Base-by-base conservation (phyloP, 2,888 invertebrate species). In the Agriotes lineatus region DNA sequence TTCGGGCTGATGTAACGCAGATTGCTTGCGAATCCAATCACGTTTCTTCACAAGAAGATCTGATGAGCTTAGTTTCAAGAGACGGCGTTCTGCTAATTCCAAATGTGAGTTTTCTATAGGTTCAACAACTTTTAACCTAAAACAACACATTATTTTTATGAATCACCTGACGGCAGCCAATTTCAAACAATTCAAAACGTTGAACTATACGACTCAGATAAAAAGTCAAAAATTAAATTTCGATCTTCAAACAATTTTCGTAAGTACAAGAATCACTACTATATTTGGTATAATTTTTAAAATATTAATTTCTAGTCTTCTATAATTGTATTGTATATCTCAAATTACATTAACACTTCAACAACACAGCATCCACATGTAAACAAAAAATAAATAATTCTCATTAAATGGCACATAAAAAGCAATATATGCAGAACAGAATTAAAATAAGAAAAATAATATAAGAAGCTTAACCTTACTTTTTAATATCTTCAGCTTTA, bases 81-180 rank as follows among this genome's bases (percentile, higher is more conserved):
- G 93, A 83, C 93, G 93, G 71, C 95, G 89, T 84, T 97, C 96
- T 62, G 95, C 94, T 45, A 97, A 91, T 86, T 97, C 96, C 75
- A 96, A 87, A 74, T 94, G 94, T 82, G 94, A 94, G 42, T 95
- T 92, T 82, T 94, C 94, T 78, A 95, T 95, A 64, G 95, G 91
- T 80, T 95, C 96, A 71, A 97, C 85, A 72, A 94, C 87, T 82
- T 94, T 93, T 57, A 97, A 85, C 77, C 94, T 89, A 76, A 35
- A 52, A 33, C 2, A 3, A 19, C 16, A 44, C 14, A 18, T 44
- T 19, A 10, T 3, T 39, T 4, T 6, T 39, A 7, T 12, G 14
- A n/a, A n/a, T n/a, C n/a, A n/a, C n/a, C n/a, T n/a, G n/a, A n/a
- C n/a, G n/a, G n/a, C n/a, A n/a, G n/a, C n/a, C n/a, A n/a, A n/a